These are phyloP conservation scores for Suillia variegata DNA, from an alignment of 2,888 invertebrate genomes.

Conservation along the genomic window DNA sequence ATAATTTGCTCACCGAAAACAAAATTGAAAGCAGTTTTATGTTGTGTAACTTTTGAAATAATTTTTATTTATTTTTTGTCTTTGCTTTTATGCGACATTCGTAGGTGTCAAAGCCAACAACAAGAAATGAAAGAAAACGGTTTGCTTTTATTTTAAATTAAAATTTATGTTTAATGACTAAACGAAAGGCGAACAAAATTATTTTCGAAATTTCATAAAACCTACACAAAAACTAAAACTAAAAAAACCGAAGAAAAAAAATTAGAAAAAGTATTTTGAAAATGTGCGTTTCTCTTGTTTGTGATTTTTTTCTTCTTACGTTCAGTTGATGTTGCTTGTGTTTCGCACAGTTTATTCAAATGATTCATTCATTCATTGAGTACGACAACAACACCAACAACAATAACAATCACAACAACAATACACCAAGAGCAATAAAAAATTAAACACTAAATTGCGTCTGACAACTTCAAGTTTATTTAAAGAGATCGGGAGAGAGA, in stretches of 20 bases:
- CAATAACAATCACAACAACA: no score
- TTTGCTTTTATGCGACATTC: no score
- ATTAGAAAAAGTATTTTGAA: no score
- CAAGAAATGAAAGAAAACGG: not conserved
- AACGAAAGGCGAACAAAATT: not conserved
- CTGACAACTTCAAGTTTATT: not conserved
- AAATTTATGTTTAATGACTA: not conserved
- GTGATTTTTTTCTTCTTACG: no score
- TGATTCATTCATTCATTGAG: slow-evolving; percentile 13
- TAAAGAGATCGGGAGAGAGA: slow-evolving; percentile 5
- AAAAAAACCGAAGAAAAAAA: not conserved
- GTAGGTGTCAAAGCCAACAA: not conserved
- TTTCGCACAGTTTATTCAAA: not conserved
- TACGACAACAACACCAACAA: not conserved
- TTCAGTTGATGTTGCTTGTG: not conserved
- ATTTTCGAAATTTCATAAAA: not conserved
- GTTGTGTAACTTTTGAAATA: no score
- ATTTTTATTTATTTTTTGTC: no score
- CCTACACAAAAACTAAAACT: not conserved
- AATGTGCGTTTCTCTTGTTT: not conserved
- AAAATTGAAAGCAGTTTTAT: no score
- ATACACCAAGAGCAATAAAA: no score
- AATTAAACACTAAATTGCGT: not conserved
- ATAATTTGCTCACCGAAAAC: no score
- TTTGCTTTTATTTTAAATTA: not conserved